Evolutionary conservation across 2,888 invertebrate species (phyloP).

Genomic region (Drosophila buzzatii): DNA sequence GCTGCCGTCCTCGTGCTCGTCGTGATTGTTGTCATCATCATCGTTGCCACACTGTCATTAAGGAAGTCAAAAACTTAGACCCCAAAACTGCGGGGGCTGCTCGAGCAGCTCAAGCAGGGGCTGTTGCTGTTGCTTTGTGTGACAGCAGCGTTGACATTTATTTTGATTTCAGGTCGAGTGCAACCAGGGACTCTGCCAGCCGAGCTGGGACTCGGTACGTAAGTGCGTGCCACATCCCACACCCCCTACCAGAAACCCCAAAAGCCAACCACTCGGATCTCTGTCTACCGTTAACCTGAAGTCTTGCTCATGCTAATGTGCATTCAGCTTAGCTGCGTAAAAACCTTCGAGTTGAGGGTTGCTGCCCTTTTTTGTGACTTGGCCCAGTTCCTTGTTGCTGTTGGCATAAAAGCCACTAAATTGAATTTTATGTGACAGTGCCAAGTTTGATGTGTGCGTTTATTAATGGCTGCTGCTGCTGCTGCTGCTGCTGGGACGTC

Average conservation of each 20-base stretch:
- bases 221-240: conserved; percentile 47
- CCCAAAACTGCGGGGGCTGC: conserved; percentile 47
- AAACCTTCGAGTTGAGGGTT: conserved; percentile 56
- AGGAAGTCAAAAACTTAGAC: conserved; percentile 80
- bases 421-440: conserved; percentile 78
- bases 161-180: conserved; percentile 79
- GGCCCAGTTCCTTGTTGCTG: conserved; percentile 37
- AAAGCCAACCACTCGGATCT: conserved; percentile 15
- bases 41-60: conserved; percentile 72
- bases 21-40: conserved; percentile 53
- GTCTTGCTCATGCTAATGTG: conserved; percentile 71
- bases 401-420: conserved; percentile 67
- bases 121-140: conserved; percentile 55
- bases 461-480: conserved; percentile 68
- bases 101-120: not conserved
- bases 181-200: conserved; percentile 36
- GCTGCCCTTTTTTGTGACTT: conserved; percentile 53
- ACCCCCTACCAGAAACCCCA: not conserved
- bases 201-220: conserved; percentile 13
- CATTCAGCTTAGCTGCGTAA: conserved; percentile 65
- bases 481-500: conserved; percentile 18
- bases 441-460: conserved; percentile 73
- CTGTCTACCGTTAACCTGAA: conserved; percentile 47
- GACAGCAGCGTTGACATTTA: conserved; percentile 77
- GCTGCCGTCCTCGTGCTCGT: conserved; percentile 32